A percentile compares a stretch with the other conserved stretches of the same genome.
phyloP scores from a whole-genome alignment of 64 coral and sea anemone species.

The Orbicella faveolata region DNA sequence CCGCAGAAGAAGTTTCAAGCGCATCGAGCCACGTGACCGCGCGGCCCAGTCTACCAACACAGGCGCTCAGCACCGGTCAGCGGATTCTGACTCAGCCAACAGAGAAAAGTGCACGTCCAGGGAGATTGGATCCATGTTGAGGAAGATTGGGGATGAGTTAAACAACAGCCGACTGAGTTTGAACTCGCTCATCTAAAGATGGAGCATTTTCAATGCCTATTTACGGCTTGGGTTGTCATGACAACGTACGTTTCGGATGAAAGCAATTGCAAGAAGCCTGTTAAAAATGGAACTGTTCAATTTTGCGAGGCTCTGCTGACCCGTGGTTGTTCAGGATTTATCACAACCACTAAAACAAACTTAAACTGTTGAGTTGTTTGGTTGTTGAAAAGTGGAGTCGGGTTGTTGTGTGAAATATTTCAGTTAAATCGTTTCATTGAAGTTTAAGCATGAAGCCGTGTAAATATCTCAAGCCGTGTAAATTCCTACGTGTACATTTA shows the following conservation, averaged over 20 bases:
- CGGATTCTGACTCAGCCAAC: constrained; percentile 38
- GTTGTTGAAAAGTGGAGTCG: neutral
- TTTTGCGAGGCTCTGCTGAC: neutral
- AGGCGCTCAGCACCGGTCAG: constrained; percentile 21
- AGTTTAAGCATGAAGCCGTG: no score
- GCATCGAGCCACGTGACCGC: constrained; percentile 71
- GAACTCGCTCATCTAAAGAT: constrained; percentile 52
- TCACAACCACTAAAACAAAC: neutral
- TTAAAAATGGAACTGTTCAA: neutral
- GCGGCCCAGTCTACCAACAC: constrained; percentile 25
- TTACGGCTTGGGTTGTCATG: neutral
- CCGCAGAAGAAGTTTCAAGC: constrained; percentile 73
- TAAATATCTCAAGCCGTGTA: no score
- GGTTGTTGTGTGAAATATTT: no score
- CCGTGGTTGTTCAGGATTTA: neutral
- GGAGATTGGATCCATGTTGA: constrained; percentile 80
- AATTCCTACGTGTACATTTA: no score
- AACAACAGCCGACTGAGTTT: constrained; percentile 81
- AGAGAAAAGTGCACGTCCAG: constrained; percentile 48
- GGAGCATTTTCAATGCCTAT: neutral
- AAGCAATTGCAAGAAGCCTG: neutral
- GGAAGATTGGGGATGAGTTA: constrained; percentile 85
- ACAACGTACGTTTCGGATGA: neutral
- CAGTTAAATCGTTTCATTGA: no score
- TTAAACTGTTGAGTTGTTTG: neutral